Conservation (phyloP, 2,113 vertebrate genomes). For the Ochotona curzoniae region DNA sequence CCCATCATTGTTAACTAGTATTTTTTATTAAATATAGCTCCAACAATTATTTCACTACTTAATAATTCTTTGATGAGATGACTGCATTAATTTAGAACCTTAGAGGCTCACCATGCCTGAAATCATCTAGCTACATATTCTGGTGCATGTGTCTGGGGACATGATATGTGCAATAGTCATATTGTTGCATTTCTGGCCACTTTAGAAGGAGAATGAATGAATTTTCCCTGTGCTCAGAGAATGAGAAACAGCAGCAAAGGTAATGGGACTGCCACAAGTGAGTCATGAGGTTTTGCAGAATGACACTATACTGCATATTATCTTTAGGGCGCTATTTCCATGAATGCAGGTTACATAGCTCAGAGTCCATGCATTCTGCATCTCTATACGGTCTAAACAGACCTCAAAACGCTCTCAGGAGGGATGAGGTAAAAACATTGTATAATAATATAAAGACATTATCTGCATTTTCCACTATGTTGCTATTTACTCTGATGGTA, state of each 20-base stretch:
- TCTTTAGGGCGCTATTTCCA: neutral
- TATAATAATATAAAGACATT: neutral
- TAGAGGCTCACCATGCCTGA: too few relatives aligned
- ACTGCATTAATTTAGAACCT: too few relatives aligned
- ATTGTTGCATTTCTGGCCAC: too few relatives aligned
- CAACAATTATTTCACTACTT: neutral
- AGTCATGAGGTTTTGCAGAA: neutral
- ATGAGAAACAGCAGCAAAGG: too few relatives aligned
- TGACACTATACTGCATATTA: neutral
- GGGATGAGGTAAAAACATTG: neutral
- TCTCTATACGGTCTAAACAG: neutral
- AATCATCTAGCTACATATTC: too few relatives aligned
- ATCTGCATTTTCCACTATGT: neutral
- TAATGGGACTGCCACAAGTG: too few relatives aligned
- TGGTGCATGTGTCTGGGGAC: too few relatives aligned
- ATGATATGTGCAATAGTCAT: too few relatives aligned
- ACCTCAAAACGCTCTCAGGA: neutral
- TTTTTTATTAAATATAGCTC: neutral
- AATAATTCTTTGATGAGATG: neutral
- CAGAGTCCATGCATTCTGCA: neutral
- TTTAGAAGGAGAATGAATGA: too few relatives aligned
- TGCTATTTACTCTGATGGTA: neutral
- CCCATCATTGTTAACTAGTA: neutral
- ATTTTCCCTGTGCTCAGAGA: too few relatives aligned
- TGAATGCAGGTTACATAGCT: neutral